Evolutionary conservation across 2,797 vertebrate species (phyloP).

Genomic region (Hyperoplus lanceolatus): DNA sequence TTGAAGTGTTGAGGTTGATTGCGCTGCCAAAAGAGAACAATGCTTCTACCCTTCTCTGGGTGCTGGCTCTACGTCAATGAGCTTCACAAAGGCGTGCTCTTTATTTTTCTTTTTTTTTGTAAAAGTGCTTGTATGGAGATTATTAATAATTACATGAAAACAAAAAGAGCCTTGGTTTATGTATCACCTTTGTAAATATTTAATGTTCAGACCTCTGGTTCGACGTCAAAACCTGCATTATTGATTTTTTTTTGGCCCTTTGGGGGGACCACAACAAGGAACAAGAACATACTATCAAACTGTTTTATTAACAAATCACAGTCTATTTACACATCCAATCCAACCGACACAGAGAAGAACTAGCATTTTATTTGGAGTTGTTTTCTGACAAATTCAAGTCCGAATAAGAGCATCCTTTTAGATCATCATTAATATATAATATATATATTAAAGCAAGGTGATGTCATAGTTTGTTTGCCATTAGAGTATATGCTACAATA

Average conservation of each 20-base stretch:
- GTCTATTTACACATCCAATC: not conserved
- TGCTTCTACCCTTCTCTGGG: too few species aligned
- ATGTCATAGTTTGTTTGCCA: not conserved
- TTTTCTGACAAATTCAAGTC: not conserved
- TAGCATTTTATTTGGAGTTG: not conserved
- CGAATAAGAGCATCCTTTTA: not conserved
- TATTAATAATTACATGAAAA: not conserved
- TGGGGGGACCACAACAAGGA: not conserved
- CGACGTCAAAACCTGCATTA: not conserved
- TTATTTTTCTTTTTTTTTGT: not conserved
- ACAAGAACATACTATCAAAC: not conserved
- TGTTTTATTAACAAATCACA: not conserved
- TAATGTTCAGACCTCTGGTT: not conserved
- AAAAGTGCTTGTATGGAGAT: not conserved
- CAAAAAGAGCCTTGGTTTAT: too few species aligned
- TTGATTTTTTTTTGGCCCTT: not conserved
- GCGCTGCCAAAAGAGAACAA: not conserved
- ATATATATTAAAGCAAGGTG: not conserved
- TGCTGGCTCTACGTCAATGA: not conserved
- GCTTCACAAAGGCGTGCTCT: not conserved
- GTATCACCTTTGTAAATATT: not conserved
- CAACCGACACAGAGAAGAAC: not conserved
- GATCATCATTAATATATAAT: not conserved
- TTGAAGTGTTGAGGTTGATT: not conserved
- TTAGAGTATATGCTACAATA: not conserved